These are phyloP conservation scores for Anas capensis DNA, from an alignment of 2,797 vertebrate species.

Conservation along the genomic window DNA sequence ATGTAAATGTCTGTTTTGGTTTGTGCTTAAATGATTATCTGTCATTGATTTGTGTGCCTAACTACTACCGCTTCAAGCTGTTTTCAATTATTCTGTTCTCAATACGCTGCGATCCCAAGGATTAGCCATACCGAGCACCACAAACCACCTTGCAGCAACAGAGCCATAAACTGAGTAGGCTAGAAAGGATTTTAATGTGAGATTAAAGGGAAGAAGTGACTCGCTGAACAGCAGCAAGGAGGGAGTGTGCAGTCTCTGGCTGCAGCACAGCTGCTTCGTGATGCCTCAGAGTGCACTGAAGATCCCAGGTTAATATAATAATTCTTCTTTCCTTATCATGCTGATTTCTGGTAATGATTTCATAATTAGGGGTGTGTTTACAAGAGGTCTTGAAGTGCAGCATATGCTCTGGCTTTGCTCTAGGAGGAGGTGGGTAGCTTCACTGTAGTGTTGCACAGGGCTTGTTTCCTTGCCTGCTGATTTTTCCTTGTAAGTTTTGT, in stretches of 20 bases:
- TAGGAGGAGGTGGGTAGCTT: background rate
- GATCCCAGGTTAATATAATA: slow-evolving; percentile 65
- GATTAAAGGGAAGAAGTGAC: slow-evolving; percentile 73
- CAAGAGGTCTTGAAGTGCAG: slow-evolving; percentile 36
- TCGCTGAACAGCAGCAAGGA: slow-evolving; percentile 31
- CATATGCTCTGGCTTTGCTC: background rate
- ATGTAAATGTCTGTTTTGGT: slow-evolving; percentile 69
- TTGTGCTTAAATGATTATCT: slow-evolving; percentile 77
- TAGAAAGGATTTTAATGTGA: slow-evolving; percentile 75
- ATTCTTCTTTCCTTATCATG: slow-evolving; percentile 50
- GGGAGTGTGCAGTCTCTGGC: slow-evolving; percentile 2
- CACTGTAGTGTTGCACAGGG: background rate
- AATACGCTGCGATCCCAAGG: slow-evolving; percentile 58
- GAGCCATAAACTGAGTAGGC: slow-evolving; percentile 76
- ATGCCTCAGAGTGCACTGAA: background rate
- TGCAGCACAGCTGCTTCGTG: slow-evolving; percentile 22
- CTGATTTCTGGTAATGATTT: slow-evolving; percentile 40
- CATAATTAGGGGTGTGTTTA: slow-evolving; percentile 46
- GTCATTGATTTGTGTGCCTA: slow-evolving; percentile 78
- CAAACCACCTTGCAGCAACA: slow-evolving; percentile 68
- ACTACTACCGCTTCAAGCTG: slow-evolving; percentile 69
- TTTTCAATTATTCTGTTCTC: slow-evolving; percentile 77
- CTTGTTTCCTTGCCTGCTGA: background rate
- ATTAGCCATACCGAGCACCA: slow-evolving; percentile 69
- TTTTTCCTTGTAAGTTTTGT: background rate